Evolutionary conservation across 2,888 invertebrate genomes (phyloP), one percentile per base, ranked within the genome.

Genomic region (Adela reaumurella): DNA sequence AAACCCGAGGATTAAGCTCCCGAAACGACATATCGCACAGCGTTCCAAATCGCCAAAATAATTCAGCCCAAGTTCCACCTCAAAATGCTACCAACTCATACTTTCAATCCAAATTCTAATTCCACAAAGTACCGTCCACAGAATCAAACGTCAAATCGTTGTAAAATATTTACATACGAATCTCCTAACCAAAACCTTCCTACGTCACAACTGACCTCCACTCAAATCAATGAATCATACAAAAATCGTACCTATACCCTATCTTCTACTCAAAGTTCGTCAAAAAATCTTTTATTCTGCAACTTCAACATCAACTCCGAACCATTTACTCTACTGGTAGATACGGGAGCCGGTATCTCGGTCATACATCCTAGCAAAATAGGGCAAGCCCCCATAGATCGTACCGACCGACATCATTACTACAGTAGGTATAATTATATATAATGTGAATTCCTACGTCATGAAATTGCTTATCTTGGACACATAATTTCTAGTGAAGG

Each of bases 391-490:
- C 35, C 35, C 11, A 14, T 14, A 14, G 35, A 35, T 6, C n/a
- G 35, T 14, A 35, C n/a, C n/a, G n/a, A 14, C 35, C 6, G 35
- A 35, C n/a, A 14, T 35, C 35, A 14, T 35, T 3, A 14, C n/a
- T 3, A 35, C 14, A 14, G 35, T 35, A 35, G 35, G 35, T 3
- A 35, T 35, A 64, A 54, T 57, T 59, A 0, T 63, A 65, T 18
- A 65, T n/a, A 65, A 52, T 61, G 61, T 41, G 61, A 65, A 55
- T 65, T 65, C 29, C 49, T 64, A 5, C 48, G 57, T n/a, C 52
- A 53, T 17, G 62, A 65, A 58, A 62, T 68, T 11, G 58, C 59
- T 1, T 69, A 62, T 49, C 48, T 70, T 19, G 67, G 68, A 2
- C 66, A 65, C 43, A 58, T 64, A 2, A 62, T 69, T 1, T 58